Conservation (phyloP, 2,113 vertebrate genomes). For the Microcebus tavaratra region DNA sequence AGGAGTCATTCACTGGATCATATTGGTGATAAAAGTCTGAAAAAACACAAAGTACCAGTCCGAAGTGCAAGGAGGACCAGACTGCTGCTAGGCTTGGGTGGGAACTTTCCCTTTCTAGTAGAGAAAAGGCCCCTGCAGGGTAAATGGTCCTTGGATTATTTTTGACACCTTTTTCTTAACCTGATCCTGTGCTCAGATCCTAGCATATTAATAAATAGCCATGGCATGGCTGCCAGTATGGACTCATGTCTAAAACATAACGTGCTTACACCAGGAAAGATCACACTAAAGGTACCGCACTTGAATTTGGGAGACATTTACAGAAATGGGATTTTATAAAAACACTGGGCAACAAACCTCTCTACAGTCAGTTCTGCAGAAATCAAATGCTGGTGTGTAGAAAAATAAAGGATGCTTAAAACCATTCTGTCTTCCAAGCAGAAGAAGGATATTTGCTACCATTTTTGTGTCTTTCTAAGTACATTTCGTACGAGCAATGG, state of each 20-base stretch:
- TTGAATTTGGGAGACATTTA: neutral
- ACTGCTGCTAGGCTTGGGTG: too few relatives aligned
- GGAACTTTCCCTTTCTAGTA: neutral
- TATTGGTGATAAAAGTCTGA: neutral
- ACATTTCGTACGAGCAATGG: neutral
- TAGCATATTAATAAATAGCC: neutral
- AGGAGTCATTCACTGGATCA: neutral
- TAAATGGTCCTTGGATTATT: neutral
- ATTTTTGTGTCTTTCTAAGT: neutral
- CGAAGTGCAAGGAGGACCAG: neutral
- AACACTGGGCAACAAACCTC: neutral
- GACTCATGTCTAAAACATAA: neutral
- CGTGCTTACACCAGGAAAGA: neutral
- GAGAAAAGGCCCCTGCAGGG: neutral
- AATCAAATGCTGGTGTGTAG: neutral
- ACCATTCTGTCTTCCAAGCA: neutral
- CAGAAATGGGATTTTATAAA: neutral
- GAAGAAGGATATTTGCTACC: neutral
- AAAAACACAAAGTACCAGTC: neutral
- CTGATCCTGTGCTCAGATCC: neutral
- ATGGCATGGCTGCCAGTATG: neutral
- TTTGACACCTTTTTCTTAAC: neutral
- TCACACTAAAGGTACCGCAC: neutral
- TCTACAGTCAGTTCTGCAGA: neutral
- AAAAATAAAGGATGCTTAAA: neutral